Evolutionary conservation across 2,113 vertebrate species (phyloP), one percentile per base, ranked within the genome.

Genomic region (Uria aalge): DNA sequence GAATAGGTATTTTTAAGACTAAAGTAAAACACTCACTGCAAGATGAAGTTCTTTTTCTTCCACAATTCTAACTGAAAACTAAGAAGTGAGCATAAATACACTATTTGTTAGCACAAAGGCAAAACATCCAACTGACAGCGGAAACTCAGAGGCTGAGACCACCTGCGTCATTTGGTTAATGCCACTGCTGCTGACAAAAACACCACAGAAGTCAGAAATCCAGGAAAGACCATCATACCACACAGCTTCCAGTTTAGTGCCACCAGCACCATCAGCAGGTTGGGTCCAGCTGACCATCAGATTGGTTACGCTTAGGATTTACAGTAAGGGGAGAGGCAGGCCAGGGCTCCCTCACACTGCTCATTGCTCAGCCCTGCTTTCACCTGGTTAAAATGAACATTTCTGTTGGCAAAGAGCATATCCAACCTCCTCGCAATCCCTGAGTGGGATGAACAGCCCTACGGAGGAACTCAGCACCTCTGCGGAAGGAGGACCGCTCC

Each of bases 401-500:
- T 27, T 7, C 57, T 21, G 8, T 6, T 72, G 29, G 32, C 50
- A 79, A 24, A 38, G 43, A 47, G 6, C 7, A 16, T 7, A 27
- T 34, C 15, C 52, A 50, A 2, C 17, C n/a, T 41, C 71, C 36
- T 57, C 27, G 21, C 12, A 18, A 1, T 8, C 6, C 29, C 34
- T 0, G 1, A 34, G 64, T 0, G 0, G 57, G 63, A 67, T 2
- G 10, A 56, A 27, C 15, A 7, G 32, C 43, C 18, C 76, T 15
- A 1, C 0, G 0, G 62, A 64, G 22, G 50, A 55, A 40, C 17
- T 34, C 32, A n/a, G 68, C 57, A 36, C 15, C 82, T 26, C 68
- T 36, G 27, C 0, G 0, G 27, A 34, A 34, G 41, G 29, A 64
- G 27, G 4, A n/a, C 10, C 2, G 3, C 50, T 3, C 24, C 29